Evolutionary conservation across 2,888 invertebrate genomes (phyloP).

Genomic region (Polymixis flavicincta): DNA sequence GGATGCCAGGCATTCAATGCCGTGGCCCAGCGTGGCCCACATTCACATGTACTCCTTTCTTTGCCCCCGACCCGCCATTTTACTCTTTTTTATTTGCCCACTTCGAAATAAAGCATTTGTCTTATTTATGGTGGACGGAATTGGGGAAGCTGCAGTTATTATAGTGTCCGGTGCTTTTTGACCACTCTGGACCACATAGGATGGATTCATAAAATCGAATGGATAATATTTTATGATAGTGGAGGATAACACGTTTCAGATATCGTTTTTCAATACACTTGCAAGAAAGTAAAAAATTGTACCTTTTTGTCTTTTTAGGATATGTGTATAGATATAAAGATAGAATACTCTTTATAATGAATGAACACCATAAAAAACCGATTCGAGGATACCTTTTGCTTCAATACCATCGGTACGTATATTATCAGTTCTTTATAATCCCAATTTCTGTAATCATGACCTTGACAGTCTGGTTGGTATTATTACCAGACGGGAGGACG

Average conservation of each 20-base stretch:
- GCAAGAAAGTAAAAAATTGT: neutral
- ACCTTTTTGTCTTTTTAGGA: neutral
- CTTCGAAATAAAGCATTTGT: constrained; percentile 61
- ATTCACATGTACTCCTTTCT: constrained; percentile 52
- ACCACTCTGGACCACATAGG: neutral
- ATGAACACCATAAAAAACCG: too few species aligned
- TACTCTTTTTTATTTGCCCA: constrained; percentile 47
- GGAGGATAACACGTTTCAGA: neutral
- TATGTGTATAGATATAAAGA: too few species aligned
- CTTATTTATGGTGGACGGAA: constrained; percentile 53
- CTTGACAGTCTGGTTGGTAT: neutral
- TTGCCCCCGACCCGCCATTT: constrained; percentile 28
- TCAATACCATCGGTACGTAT: neutral
- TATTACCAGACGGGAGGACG: neutral
- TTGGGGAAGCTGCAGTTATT: constrained; percentile 35
- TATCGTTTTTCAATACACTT: neutral
- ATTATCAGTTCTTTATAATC: neutral
- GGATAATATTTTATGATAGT: neutral
- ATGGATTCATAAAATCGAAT: constrained; percentile 14
- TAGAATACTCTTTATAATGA: too few species aligned
- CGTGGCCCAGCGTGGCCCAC: constrained; percentile 44
- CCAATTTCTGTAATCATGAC: neutral
- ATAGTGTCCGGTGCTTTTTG: constrained; percentile 7
- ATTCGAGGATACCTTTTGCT: neutral
- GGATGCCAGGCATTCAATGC: constrained; percentile 58